A percentile compares a stretch with the other conserved stretches of the same genome.
phyloP scores from a whole-genome alignment of 2,888 invertebrate species.

The Dione vanillae region DNA sequence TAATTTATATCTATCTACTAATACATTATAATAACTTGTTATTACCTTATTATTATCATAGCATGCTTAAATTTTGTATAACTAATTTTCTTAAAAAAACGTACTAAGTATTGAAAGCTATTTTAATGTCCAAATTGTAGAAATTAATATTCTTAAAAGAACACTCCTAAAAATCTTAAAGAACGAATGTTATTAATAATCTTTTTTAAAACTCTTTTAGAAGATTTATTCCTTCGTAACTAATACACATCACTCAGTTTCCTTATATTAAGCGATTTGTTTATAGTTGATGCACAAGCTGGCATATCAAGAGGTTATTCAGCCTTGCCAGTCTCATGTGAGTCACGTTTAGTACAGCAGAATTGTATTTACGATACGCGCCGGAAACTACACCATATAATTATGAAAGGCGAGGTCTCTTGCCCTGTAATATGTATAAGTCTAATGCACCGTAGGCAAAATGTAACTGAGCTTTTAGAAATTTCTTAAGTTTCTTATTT shows the following conservation, averaged over 20 bases:
- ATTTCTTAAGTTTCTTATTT: neutral
- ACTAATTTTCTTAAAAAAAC: no score
- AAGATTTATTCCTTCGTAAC: neutral
- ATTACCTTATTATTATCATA: no score
- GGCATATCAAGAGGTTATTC: conserved; percentile 60
- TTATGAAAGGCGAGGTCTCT: conserved; percentile 48
- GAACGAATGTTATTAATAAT: no score
- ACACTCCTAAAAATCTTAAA: no score
- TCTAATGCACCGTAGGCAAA: conserved; percentile 20
- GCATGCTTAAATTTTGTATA: no score
- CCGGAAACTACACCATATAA: conserved; percentile 61
- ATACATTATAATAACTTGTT: no score
- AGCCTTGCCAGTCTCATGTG: conserved; percentile 55
- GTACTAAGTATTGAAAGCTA: no score
- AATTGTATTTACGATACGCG: conserved; percentile 61
- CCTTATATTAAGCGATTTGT: conserved; percentile 33
- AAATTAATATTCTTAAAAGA: no score
- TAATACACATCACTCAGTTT: conserved; percentile 28
- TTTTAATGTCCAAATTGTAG: no score
- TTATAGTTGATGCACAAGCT: conserved; percentile 38
- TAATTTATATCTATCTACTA: no score
- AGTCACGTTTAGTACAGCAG: conserved; percentile 64
- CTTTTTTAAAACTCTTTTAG: neutral
- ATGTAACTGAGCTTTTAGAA: neutral
- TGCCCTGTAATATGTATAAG: conserved; percentile 35